Evolutionary conservation across 2,113 vertebrate species (phyloP).

Genomic region (Vanacampus margaritifer): DNA sequence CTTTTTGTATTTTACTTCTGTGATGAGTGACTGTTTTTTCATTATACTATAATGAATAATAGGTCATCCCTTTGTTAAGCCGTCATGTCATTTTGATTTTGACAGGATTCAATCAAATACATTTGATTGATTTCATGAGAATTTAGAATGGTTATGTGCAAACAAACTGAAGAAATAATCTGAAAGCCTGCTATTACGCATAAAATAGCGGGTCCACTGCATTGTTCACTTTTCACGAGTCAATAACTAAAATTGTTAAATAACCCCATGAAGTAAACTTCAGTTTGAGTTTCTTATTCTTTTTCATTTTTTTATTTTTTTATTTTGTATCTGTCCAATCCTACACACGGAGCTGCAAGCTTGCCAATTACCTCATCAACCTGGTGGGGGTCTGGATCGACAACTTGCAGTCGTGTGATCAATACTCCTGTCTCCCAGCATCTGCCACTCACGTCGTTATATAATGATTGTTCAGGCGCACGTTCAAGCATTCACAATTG

Average conservation of each 20-base stretch:
- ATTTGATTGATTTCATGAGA: not conserved
- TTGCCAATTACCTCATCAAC: slow-evolving; percentile 19
- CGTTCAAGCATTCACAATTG: not conserved
- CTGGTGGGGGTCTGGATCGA: slow-evolving; percentile 1
- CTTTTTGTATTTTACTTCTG: too few species aligned
- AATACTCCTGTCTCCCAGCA: slow-evolving; percentile 5
- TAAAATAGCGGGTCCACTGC: not conserved
- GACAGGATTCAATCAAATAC: not conserved
- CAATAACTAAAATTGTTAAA: slow-evolving; percentile 2
- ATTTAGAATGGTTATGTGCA: not conserved
- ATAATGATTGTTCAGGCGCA: not conserved
- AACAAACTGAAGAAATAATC: not conserved
- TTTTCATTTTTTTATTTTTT: not conserved
- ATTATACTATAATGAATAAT: too few species aligned
- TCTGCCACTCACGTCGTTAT: slow-evolving; percentile 4
- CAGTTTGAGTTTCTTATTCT: not conserved
- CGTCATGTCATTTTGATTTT: not conserved
- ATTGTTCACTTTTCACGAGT: not conserved
- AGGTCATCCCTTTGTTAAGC: too few species aligned
- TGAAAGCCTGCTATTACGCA: too few species aligned
- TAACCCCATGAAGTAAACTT: not conserved
- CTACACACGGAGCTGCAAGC: not conserved
- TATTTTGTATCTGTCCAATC: not conserved
- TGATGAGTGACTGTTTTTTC: too few species aligned
- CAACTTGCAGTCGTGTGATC: not conserved